Conservation (phyloP, 2,888 invertebrate genomes). For the Cryptocheilus praepositus region DNA sequence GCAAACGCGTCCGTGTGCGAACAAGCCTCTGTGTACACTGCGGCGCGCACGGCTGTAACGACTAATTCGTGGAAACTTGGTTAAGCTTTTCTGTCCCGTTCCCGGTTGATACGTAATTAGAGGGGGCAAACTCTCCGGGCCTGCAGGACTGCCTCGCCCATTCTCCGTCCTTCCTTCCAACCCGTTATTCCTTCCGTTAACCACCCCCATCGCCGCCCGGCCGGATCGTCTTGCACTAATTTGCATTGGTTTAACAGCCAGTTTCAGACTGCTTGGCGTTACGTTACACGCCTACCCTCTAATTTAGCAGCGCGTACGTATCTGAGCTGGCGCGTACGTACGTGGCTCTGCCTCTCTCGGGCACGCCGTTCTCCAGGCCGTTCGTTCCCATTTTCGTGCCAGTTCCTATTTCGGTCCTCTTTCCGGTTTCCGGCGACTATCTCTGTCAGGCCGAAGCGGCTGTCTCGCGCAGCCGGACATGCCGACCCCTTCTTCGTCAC, state of each 20-base stretch:
- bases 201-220: conserved; percentile 1
- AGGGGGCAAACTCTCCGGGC: conserved; percentile 46
- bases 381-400: neutral
- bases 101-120: conserved; percentile 59
- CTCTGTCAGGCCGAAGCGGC: neutral
- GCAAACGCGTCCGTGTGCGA: too few species aligned
- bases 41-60: neutral
- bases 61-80: conserved; percentile 21
- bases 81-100: conserved; percentile 46
- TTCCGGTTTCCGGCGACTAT: neutral
- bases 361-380: neutral
- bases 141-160: conserved; percentile 1
- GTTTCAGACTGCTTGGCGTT: conserved; percentile 60
- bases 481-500: conserved; percentile 2
- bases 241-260: conserved; percentile 62
- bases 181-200: neutral
- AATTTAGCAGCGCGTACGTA: conserved; percentile 40
- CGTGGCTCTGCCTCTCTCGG: conserved; percentile 1
- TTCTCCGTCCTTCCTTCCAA: conserved; percentile 8
- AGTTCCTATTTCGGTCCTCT: too few species aligned
- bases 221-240: conserved; percentile 62
- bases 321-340: neutral
- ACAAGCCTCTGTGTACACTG: too few species aligned
- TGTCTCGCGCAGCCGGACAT: neutral
- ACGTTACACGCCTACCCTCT: conserved; percentile 52